Conservation (phyloP, 2,113 vertebrate species). For the Emydocephalus ijimae region DNA sequence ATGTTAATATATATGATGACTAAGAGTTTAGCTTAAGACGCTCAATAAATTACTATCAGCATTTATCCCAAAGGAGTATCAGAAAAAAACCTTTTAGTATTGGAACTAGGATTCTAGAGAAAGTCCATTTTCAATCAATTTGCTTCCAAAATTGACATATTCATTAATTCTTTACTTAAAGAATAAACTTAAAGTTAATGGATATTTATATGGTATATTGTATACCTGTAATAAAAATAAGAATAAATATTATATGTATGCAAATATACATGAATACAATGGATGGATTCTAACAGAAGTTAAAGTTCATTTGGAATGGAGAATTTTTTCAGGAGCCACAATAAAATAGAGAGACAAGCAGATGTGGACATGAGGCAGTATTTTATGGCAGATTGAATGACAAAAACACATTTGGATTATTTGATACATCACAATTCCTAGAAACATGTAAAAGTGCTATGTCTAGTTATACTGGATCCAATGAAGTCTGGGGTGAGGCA, state of each 20-base stretch:
- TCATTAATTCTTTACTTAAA: not conserved
- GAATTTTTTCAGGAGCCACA: not conserved
- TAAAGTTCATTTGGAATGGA: not conserved
- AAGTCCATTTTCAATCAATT: not conserved
- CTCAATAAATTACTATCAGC: not conserved
- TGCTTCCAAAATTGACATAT: not conserved
- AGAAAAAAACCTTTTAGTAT: not conserved
- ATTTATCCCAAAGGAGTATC: not conserved
- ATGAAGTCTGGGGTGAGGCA: not conserved
- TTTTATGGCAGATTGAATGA: not conserved
- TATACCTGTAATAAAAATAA: not conserved
- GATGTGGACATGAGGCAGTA: not conserved
- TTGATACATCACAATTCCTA: not conserved
- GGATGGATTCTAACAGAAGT: not conserved
- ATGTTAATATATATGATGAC: not conserved
- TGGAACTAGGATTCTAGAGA: not conserved
- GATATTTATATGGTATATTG: constrained; percentile 8
- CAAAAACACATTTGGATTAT: not conserved
- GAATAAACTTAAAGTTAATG: not conserved
- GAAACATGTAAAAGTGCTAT: not conserved
- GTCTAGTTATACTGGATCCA: not conserved
- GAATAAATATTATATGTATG: not conserved
- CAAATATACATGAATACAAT: not conserved
- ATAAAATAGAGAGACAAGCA: not conserved
- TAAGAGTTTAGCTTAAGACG: fast-evolving